These are phyloP conservation scores for Columba janthina DNA, from an alignment of 2,113 vertebrate genomes.

Conservation along the genomic window DNA sequence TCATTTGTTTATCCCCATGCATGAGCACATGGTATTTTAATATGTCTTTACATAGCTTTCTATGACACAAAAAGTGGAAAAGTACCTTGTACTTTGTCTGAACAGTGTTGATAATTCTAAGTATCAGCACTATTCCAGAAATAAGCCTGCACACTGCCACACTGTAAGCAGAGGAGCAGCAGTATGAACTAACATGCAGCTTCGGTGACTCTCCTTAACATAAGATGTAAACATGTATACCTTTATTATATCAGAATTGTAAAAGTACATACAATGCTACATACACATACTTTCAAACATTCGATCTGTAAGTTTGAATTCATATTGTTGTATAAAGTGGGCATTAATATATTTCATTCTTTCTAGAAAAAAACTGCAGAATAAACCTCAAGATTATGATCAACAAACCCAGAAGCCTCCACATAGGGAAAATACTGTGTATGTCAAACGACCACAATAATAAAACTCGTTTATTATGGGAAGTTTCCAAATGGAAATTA, in stretches of 20 bases:
- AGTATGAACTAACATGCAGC: neutral
- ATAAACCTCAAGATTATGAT: neutral
- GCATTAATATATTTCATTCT: neutral
- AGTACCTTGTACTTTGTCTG: neutral
- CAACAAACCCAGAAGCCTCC: neutral
- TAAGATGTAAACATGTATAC: neutral
- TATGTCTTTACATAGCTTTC: neutral
- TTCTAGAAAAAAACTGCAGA: neutral
- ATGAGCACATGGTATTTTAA: neutral
- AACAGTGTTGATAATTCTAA: neutral
- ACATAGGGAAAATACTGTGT: neutral
- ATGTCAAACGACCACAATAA: neutral
- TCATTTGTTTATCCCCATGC: neutral
- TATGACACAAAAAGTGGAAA: neutral
- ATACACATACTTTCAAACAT: neutral
- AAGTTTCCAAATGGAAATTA: neutral
- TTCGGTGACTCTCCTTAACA: neutral
- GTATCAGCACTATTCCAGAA: neutral
- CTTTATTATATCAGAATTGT: neutral
- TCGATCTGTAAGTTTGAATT: neutral
- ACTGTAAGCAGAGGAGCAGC: neutral
- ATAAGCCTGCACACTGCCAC: neutral
- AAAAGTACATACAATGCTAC: neutral
- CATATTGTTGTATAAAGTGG: neutral
- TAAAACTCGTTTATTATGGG: neutral